Conservation (phyloP, 2,113 vertebrate species). For the Cheirogaleus medius region DNA sequence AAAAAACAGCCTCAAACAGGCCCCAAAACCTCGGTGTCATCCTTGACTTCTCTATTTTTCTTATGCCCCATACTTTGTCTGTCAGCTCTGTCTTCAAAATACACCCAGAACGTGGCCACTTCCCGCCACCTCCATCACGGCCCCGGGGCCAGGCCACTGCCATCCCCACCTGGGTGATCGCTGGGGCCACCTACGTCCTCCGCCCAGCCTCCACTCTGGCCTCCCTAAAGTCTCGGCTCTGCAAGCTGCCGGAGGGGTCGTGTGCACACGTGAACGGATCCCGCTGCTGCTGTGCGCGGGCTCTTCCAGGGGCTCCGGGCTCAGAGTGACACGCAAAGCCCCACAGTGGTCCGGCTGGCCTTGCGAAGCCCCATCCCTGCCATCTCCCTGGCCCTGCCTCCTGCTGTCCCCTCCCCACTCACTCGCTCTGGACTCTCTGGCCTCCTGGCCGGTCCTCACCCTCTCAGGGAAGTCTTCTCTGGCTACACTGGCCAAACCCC, state of each 20-base stretch:
- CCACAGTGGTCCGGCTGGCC: fast-evolving
- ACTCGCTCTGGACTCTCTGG: not conserved
- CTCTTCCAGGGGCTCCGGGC: not conserved
- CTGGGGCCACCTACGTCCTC: not conserved
- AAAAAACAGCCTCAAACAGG: not conserved
- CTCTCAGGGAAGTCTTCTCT: not conserved
- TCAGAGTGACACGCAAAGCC: not conserved
- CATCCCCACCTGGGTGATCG: not conserved
- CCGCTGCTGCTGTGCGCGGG: not conserved
- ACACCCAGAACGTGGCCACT: not conserved
- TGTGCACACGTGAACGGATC: fast-evolving
- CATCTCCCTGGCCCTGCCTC: not conserved
- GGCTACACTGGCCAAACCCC: not conserved
- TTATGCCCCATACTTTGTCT: not conserved
- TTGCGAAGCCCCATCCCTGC: fast-evolving
- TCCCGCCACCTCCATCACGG: not conserved
- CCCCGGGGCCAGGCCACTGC: not conserved
- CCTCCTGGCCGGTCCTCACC: not conserved
- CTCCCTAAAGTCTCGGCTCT: not conserved
- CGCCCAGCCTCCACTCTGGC: not conserved
- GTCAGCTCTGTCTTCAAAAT: not conserved
- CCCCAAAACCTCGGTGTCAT: not conserved
- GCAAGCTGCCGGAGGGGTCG: not conserved
- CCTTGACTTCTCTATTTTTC: not conserved
- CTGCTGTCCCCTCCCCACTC: not conserved